A percentile compares a stretch with the other conserved stretches of the same genome.
Evolutionary conservation across 2,797 vertebrate species (phyloP).

Genomic region (Masticophis lateralis): DNA sequence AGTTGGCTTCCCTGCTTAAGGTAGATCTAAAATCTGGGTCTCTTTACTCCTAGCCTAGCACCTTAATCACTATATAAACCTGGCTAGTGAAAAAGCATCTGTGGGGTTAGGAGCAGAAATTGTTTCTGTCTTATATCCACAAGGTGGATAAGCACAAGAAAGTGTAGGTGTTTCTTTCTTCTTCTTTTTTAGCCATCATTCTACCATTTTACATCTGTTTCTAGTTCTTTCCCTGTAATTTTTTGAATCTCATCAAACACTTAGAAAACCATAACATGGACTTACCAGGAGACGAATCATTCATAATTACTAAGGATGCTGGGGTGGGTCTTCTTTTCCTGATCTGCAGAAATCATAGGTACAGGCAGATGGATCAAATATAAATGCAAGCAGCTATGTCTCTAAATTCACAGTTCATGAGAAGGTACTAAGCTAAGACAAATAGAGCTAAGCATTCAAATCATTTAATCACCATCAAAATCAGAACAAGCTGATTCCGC

Average conservation of each 20-base stretch:
- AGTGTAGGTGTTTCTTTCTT: not conserved
- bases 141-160: not conserved
- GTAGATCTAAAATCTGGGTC: not conserved
- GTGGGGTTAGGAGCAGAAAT: not conserved
- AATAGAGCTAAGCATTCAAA: not conserved
- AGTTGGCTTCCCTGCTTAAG: not conserved
- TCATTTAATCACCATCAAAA: not conserved
- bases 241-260: not conserved
- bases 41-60: not conserved
- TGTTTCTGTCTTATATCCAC: not conserved
- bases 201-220: no score
- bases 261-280: not conserved
- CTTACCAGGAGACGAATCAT: conserved; percentile 80
- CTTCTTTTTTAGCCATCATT: not conserved
- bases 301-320: conserved; percentile 86
- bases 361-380: conserved; percentile 34
- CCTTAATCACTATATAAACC: not conserved
- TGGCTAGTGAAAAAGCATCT: not conserved
- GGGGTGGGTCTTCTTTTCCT: conserved; percentile 86
- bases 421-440: not conserved
- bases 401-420: not conserved
- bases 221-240: not conserved
- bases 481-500: not conserved
- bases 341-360: conserved; percentile 74
- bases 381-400: not conserved